Evolutionary conservation across 2,888 invertebrate species (phyloP).

Genomic region (Cylindroiulus punctatus): DNA sequence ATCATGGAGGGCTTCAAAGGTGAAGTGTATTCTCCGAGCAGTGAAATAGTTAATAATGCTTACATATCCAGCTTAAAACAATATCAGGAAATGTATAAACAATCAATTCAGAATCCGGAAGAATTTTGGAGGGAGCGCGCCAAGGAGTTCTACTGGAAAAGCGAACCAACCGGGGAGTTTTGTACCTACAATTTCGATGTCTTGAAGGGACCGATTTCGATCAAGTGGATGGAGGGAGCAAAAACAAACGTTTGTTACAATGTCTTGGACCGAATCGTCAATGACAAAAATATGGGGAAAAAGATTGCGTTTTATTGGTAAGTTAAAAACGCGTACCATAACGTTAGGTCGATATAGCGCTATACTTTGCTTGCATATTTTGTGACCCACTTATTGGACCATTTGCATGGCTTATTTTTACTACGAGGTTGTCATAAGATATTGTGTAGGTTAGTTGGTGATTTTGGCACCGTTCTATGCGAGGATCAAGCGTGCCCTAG

Average conservation of each 20-base stretch:
- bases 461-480: background rate
- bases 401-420: too few species aligned
- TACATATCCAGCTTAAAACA: conserved; percentile 77
- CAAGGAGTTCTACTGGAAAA: conserved; percentile 92
- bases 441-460: background rate
- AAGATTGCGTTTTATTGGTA: conserved; percentile 95
- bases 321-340: conserved; percentile 65
- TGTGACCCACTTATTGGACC: background rate
- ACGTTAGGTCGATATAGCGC: too few species aligned
- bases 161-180: conserved; percentile 76
- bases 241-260: conserved; percentile 97
- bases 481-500: too few species aligned
- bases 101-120: conserved; percentile 87
- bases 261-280: conserved; percentile 89
- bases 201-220: conserved; percentile 85
- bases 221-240: conserved; percentile 95
- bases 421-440: background rate
- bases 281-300: conserved; percentile 83
- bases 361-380: background rate
- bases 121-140: conserved; percentile 93
- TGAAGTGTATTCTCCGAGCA: conserved; percentile 53
- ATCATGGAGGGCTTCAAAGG: conserved; percentile 45
- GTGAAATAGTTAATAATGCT: conserved; percentile 61
- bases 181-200: conserved; percentile 91
- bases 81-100: conserved; percentile 84